Conservation (phyloP, 2,888 invertebrate species). For the Himalopsyche anomala region DNA sequence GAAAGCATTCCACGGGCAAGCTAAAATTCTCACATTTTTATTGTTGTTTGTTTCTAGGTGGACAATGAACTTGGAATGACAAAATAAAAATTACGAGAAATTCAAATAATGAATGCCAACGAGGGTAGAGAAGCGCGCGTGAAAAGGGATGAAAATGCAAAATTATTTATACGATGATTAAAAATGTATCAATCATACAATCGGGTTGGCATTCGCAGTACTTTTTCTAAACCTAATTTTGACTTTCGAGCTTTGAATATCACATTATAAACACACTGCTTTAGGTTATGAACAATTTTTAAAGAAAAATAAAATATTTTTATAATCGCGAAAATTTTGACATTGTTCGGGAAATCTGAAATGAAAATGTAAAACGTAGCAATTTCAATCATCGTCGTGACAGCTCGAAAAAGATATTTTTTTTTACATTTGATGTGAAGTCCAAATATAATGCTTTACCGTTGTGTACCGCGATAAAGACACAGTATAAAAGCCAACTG, state of each 20-base stretch:
- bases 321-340: too few relatives aligned
- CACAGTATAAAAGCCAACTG: too few relatives aligned
- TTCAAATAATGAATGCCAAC: conserved; percentile 6
- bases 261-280: not conserved
- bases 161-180: conserved; percentile 26
- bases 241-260: conserved; percentile 17
- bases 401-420: too few relatives aligned
- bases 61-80: conserved; percentile 11
- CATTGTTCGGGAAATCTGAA: too few relatives aligned
- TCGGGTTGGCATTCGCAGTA: not conserved
- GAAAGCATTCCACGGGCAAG: conserved; percentile 36
- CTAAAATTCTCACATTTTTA: conserved; percentile 42
- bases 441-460: too few relatives aligned
- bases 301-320: not conserved
- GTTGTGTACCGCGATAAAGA: too few relatives aligned
- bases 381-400: too few relatives aligned
- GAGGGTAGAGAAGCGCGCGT: not conserved
- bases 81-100: conserved; percentile 28
- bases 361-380: too few relatives aligned
- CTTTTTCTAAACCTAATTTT: not conserved
- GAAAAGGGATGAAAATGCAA: conserved; percentile 36
- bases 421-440: too few relatives aligned
- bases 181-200: conserved; percentile 40
- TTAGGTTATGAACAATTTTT: not conserved
- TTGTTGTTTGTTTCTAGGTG: conserved; percentile 10